phyloP scores from a whole-genome alignment of 2,797 vertebrate species.

The Pangasius krempfi region DNA sequence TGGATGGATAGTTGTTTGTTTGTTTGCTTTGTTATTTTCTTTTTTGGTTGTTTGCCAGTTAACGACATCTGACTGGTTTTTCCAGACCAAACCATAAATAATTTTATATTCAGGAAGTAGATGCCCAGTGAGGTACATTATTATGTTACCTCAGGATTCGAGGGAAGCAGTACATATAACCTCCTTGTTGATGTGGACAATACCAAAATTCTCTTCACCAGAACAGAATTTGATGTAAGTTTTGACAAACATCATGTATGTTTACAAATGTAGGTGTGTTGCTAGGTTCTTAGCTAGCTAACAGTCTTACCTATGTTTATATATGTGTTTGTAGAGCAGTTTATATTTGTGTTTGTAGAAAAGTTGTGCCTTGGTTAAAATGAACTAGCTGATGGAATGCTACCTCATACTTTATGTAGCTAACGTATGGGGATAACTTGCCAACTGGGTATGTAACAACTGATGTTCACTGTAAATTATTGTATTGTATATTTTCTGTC shows the following conservation, averaged over 20 bases:
- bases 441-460: not conserved
- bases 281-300: not conserved
- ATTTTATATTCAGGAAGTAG: not conserved
- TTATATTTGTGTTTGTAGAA: not conserved
- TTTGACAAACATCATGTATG: not conserved
- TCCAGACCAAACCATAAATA: not conserved
- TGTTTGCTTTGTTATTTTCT: not conserved
- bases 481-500: not conserved
- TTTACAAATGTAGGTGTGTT: too few relatives aligned
- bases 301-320: not conserved
- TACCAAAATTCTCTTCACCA: not conserved
- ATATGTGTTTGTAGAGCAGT: not conserved
- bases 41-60: not conserved
- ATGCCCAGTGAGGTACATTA: not conserved
- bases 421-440: not conserved
- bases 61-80: not conserved
- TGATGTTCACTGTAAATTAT: not conserved
- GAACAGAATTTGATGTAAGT: not conserved
- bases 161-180: not conserved
- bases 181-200: not conserved
- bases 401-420: not conserved
- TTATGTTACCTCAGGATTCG: not conserved
- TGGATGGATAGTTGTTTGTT: too few relatives aligned
- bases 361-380: not conserved
- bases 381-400: not conserved